Evolutionary conservation across 2,888 invertebrate genomes (phyloP).

Genomic region (Chrysolina haemoptera): DNA sequence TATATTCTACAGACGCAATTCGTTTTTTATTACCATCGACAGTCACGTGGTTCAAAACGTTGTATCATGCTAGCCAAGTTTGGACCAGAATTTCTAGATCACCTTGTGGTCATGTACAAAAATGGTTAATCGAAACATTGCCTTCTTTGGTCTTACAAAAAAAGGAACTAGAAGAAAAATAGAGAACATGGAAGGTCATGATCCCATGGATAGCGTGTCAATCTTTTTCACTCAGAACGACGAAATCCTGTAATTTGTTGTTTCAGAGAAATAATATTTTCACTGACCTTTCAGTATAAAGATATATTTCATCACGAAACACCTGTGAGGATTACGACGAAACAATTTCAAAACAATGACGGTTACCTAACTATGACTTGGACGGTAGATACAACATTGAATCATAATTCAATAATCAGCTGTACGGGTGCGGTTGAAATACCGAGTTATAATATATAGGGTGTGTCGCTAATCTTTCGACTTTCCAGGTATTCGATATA

Average conservation of each 20-base stretch:
- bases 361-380: conserved; percentile 17
- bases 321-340: conserved; percentile 17
- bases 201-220: too few relatives aligned
- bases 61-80: too few relatives aligned
- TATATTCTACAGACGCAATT: too few relatives aligned
- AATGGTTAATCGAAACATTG: too few relatives aligned
- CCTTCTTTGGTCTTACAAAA: too few relatives aligned
- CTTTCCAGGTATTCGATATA: too few relatives aligned
- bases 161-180: background rate
- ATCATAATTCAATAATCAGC: conserved; percentile 10
- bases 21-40: too few relatives aligned
- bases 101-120: too few relatives aligned
- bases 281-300: background rate
- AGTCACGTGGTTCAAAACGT: too few relatives aligned
- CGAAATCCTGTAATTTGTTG: background rate
- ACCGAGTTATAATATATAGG: background rate
- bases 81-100: too few relatives aligned
- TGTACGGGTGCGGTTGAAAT: conserved; percentile 20
- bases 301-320: conserved; percentile 18
- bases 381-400: conserved; percentile 10
- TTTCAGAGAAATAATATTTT: background rate
- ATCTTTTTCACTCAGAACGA: background rate
- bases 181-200: background rate
- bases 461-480: background rate
- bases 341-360: conserved; percentile 18